Conservation (phyloP, 2,113 vertebrate genomes). For the Oxyruncus cristatus region DNA sequence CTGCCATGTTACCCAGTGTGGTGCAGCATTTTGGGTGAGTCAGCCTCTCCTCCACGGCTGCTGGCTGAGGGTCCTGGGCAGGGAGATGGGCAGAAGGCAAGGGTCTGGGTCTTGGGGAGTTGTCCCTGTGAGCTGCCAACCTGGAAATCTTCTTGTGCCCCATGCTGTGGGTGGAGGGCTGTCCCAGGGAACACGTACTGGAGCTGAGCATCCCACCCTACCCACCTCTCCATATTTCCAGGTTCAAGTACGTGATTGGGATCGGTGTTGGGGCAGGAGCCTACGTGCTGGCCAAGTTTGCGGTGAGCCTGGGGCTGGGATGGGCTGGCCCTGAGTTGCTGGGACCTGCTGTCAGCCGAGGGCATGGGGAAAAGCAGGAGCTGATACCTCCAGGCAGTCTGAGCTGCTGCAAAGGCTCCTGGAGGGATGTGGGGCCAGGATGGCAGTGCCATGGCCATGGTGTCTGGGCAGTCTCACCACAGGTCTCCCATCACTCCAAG, state of each 20-base stretch:
- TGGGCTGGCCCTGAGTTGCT: background rate
- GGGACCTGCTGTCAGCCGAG: background rate
- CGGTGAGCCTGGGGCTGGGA: conserved; percentile 76
- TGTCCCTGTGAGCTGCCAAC: background rate
- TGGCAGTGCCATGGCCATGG: background rate
- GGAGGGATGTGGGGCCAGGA: background rate
- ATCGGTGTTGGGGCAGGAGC: conserved; percentile 95
- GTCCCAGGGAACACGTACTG: background rate
- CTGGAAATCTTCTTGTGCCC: background rate
- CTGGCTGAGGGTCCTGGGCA: background rate
- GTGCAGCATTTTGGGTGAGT: conserved; percentile 96
- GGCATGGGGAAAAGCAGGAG: background rate
- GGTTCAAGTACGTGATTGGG: conserved; percentile 95
- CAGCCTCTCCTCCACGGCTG: background rate
- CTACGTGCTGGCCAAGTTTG: conserved; percentile 93
- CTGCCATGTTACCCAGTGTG: conserved; percentile 93
- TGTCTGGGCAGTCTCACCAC: background rate
- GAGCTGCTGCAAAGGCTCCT: background rate
- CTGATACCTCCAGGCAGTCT: background rate
- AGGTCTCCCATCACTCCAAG: background rate
- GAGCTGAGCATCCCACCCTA: background rate
- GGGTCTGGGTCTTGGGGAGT: background rate
- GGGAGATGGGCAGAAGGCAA: too few species aligned
- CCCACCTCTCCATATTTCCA: conserved; percentile 15
- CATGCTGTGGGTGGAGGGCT: background rate